A percentile compares a stretch with the other conserved stretches of the same genome.
These are phyloP conservation scores for Beris chalybata DNA, from an alignment of 2,888 invertebrate species.

Conservation along the genomic window DNA sequence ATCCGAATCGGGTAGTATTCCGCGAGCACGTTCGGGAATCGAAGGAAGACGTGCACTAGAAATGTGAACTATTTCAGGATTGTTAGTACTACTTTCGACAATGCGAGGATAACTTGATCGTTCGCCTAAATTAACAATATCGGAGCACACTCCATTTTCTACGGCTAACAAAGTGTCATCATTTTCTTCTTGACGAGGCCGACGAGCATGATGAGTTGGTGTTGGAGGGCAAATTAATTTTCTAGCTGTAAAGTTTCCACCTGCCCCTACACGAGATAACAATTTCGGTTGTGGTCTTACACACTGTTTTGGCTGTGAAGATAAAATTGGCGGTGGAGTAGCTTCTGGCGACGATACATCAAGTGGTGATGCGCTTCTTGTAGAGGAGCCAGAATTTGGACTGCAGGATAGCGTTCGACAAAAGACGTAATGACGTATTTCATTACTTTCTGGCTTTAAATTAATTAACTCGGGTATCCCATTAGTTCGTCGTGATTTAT, in stretches of 20 bases:
- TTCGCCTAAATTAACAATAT: constrained; percentile 50
- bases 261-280: constrained; percentile 60
- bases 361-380: constrained; percentile 56
- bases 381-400: constrained; percentile 55
- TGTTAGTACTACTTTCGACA: constrained; percentile 43
- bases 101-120: constrained; percentile 28
- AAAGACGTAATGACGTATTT: constrained; percentile 38
- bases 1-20: constrained; percentile 65
- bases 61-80: constrained; percentile 65
- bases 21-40: constrained; percentile 71
- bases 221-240: constrained; percentile 80
- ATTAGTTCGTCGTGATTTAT: constrained; percentile 53
- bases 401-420: constrained; percentile 51
- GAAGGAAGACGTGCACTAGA: constrained; percentile 77
- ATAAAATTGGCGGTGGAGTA: constrained; percentile 32
- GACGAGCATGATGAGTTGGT: constrained; percentile 81
- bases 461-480: constrained; percentile 44
- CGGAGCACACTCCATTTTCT: constrained; percentile 45
- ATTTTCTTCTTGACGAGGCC: constrained; percentile 60
- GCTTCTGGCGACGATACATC: constrained; percentile 44
- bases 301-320: constrained; percentile 35
- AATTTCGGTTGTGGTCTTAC: constrained; percentile 67
- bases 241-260: constrained; percentile 45
- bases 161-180: constrained; percentile 37
- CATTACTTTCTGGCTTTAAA: constrained; percentile 39